phyloP scores from a whole-genome alignment of 2,888 invertebrate genomes.

The Eudasyphora cyanicolor region DNA sequence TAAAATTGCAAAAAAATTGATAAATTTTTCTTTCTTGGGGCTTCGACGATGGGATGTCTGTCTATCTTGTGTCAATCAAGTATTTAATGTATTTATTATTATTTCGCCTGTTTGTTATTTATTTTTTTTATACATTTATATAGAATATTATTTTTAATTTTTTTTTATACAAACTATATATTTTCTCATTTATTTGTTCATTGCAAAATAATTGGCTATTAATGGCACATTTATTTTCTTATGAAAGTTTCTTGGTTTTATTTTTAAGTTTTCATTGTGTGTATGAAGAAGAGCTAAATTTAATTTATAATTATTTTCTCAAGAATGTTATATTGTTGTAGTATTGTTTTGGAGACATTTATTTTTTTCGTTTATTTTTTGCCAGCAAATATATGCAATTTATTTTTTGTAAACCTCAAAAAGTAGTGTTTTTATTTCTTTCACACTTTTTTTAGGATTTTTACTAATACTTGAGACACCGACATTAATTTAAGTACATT shows the following conservation, averaged over 20 bases:
- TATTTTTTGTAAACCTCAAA: constrained; percentile 17
- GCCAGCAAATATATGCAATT: constrained; percentile 2
- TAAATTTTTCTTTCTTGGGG: constrained; percentile 47
- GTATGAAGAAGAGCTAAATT: constrained; percentile 12
- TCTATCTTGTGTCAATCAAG: background rate
- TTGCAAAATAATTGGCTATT: background rate
- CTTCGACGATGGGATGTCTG: too few species aligned
- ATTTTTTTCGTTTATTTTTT: constrained; percentile 28
- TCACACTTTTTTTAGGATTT: too few species aligned
- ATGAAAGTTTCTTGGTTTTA: constrained; percentile 2
- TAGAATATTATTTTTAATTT: constrained; percentile 36
- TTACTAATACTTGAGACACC: too few species aligned
- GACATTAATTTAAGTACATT: too few species aligned
- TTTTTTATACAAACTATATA: too few species aligned
- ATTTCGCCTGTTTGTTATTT: constrained; percentile 15
- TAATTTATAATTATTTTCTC: constrained; percentile 10
- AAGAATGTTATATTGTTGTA: constrained; percentile 4
- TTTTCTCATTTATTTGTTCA: constrained; percentile 39
- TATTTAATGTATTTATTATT: constrained; percentile 30
- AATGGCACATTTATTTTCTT: constrained; percentile 27
- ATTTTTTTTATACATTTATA: constrained; percentile 18
- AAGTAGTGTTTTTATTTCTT: constrained; percentile 28
- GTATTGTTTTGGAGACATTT: constrained; percentile 13
- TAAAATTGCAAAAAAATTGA: constrained; percentile 70
- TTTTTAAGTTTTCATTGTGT: constrained; percentile 22